A percentile compares a stretch with the other conserved stretches of the same genome.
Conservation (phyloP, 2,888 invertebrate species). For the Blera fallax region DNA sequence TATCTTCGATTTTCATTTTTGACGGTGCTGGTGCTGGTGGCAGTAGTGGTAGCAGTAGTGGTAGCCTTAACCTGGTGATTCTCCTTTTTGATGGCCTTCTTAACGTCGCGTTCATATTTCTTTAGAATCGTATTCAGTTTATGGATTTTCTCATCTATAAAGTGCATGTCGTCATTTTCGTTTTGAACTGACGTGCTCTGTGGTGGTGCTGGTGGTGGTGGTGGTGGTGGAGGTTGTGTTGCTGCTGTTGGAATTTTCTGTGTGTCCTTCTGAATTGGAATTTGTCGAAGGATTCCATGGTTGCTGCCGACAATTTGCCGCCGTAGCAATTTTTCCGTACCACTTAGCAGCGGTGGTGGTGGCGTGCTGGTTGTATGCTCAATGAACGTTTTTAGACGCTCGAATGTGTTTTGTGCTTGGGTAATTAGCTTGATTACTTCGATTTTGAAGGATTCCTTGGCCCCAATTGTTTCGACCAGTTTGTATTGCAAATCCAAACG, state of each 20-base stretch:
- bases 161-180: slow-evolving; percentile 10
- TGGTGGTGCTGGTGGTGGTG: not conserved
- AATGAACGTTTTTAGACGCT: slow-evolving; percentile 61
- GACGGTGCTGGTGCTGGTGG: not conserved
- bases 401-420: slow-evolving; percentile 57
- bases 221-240: not conserved
- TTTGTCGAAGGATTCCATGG: slow-evolving; percentile 31
- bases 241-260: not conserved
- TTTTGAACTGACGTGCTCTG: not conserved
- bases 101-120: slow-evolving; percentile 1
- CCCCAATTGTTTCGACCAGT: slow-evolving; percentile 40
- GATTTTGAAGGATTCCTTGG: slow-evolving; percentile 65
- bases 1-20: slow-evolving; percentile 29
- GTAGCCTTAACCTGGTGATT: not conserved
- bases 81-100: not conserved
- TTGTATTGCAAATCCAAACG: slow-evolving; percentile 33
- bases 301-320: slow-evolving; percentile 29
- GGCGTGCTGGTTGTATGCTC: slow-evolving; percentile 66
- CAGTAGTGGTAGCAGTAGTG: not conserved
- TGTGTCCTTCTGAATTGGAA: slow-evolving; percentile 46
- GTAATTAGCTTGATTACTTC: slow-evolving; percentile 64
- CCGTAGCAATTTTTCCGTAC: slow-evolving; percentile 37
- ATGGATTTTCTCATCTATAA: slow-evolving; percentile 29
- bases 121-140: slow-evolving; percentile 5
- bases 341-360: slow-evolving; percentile 27